Conservation (phyloP, 2,797 vertebrate genomes). For the Tokudaia tokunoshimensis region DNA sequence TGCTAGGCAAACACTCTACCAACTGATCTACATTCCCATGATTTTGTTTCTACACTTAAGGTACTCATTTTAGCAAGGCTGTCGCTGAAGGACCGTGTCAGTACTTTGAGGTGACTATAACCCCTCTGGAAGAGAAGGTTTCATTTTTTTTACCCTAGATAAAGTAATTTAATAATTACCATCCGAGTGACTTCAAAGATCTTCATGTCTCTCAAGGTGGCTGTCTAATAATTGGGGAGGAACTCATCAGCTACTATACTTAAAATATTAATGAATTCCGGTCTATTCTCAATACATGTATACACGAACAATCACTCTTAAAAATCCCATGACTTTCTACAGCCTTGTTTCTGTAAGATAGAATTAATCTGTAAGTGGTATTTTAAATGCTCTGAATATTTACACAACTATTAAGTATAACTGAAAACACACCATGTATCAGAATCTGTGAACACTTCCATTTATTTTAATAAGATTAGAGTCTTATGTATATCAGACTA, state of each 20-base stretch:
- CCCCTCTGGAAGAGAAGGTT: conserved; percentile 43
- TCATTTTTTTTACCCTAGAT: conserved; percentile 28
- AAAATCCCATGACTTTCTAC: conserved; percentile 24
- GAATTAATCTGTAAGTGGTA: conserved; percentile 42
- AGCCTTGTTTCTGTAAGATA: conserved; percentile 25
- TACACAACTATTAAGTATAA: neutral
- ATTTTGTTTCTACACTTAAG: neutral
- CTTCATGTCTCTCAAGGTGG: conserved; percentile 31
- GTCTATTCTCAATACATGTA: neutral
- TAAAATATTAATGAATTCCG: conserved; percentile 68
- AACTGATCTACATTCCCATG: neutral
- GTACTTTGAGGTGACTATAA: neutral
- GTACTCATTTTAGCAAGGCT: neutral
- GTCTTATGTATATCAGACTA: neutral
- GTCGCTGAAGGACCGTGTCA: neutral
- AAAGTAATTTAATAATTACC: conserved; percentile 61
- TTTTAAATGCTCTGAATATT: conserved; percentile 28
- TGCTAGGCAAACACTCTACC: too few relatives aligned
- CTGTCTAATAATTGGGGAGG: conserved; percentile 12
- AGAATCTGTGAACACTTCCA: neutral
- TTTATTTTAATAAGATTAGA: neutral
- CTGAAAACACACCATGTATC: neutral
- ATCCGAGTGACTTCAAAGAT: conserved; percentile 48
- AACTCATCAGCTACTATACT: conserved; percentile 35
- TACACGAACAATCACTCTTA: neutral